A percentile compares a stretch with the other conserved stretches of the same genome.
phyloP scores from a whole-genome alignment of 2,113 vertebrate species.

The Notarius quadriscutis region DNA sequence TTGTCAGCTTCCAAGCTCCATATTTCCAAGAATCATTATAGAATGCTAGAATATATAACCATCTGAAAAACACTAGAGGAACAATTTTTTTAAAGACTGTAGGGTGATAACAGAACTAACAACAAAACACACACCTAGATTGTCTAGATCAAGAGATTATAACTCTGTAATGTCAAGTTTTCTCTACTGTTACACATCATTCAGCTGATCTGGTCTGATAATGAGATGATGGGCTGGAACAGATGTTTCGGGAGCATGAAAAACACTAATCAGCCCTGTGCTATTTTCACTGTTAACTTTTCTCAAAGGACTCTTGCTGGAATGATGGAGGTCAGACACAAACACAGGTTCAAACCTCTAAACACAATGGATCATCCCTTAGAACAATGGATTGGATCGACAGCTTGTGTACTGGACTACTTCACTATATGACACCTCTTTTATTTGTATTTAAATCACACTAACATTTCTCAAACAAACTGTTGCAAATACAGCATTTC shows the following conservation, averaged over 20 bases:
- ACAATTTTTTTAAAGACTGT: neutral
- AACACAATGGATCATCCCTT: constrained; percentile 11
- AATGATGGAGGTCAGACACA: neutral
- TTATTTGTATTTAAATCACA: constrained; percentile 54
- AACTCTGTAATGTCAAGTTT: neutral
- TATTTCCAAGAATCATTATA: neutral
- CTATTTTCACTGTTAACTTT: neutral
- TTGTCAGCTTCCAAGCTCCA: neutral
- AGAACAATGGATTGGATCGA: constrained; percentile 10
- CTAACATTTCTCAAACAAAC: constrained; percentile 64
- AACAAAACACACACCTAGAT: neutral
- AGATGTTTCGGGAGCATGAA: neutral
- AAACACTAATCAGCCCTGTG: neutral
- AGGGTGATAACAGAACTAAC: neutral
- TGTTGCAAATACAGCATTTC: constrained; percentile 74
- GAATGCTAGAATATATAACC: neutral
- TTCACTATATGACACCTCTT: constrained; percentile 23
- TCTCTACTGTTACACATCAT: neutral
- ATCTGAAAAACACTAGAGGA: neutral
- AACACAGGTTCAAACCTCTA: neutral
- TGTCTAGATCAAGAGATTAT: neutral
- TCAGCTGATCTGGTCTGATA: neutral
- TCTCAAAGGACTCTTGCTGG: neutral
- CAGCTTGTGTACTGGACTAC: constrained; percentile 22
- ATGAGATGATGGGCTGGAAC: too few relatives aligned